Evolutionary conservation across 2,888 invertebrate species (phyloP).

Genomic region (Unio pictorum): DNA sequence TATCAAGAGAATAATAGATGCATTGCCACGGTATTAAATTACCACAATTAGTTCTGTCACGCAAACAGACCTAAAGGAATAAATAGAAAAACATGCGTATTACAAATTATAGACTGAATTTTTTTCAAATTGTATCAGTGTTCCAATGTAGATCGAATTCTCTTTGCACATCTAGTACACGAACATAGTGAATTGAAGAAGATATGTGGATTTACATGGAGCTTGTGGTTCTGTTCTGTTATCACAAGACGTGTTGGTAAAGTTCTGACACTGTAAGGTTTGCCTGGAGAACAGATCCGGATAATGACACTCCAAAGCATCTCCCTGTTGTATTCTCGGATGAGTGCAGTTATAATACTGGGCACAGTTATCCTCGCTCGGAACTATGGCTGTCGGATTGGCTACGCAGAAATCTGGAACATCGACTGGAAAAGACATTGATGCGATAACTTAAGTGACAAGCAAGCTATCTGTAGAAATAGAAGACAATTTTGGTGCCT

Average conservation of each 20-base stretch:
- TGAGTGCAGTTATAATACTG: constrained; percentile 43
- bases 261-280: constrained; percentile 24
- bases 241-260: constrained; percentile 34
- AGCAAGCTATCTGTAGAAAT: neutral
- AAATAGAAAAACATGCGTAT: no score
- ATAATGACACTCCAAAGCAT: constrained; percentile 33
- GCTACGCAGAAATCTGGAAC: constrained; percentile 30
- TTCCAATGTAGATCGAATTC: no score
- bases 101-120: no score
- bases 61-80: no score
- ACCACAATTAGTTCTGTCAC: no score
- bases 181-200: neutral
- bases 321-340: constrained; percentile 1
- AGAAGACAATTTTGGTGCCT: no score
- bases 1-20: no score
- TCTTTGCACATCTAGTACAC: no score
- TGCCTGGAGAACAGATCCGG: constrained; percentile 40
- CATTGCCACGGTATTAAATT: no score
- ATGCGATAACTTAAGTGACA: neutral
- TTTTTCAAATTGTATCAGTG: no score
- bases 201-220: constrained; percentile 30
- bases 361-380: constrained; percentile 39
- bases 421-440: constrained; percentile 20
- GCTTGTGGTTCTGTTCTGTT: constrained; percentile 42
- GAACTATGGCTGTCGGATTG: constrained; percentile 26